Conservation (phyloP, 2,797 vertebrate genomes). For the Spatula clypeata region DNA sequence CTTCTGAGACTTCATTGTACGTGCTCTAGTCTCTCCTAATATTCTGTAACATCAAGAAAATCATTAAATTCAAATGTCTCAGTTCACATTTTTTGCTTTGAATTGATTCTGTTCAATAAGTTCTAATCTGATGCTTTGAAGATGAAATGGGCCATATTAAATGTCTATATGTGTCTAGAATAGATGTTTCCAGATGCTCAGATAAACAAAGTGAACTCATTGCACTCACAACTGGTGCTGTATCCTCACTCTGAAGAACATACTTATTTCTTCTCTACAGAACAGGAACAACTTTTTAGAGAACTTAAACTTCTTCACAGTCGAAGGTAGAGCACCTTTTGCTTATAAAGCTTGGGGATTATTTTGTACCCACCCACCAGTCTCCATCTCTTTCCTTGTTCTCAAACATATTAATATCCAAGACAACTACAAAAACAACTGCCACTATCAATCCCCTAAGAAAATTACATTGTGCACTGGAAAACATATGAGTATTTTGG, state of each 20-base stretch:
- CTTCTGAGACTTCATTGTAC: not conserved
- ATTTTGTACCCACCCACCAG: not conserved
- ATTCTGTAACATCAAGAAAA: not conserved
- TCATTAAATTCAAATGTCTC: not conserved
- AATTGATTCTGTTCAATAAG: conserved; percentile 35
- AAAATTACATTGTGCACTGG: not conserved
- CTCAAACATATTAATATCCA: accelerated
- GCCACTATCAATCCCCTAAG: not conserved
- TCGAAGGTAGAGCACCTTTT: not conserved
- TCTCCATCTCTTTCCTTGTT: accelerated
- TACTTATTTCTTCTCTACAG: not conserved
- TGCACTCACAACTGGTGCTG: not conserved
- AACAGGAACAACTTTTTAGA: not conserved
- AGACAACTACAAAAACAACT: not conserved
- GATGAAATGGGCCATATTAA: conserved; percentile 12
- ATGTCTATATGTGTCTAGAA: not conserved
- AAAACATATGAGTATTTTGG: accelerated
- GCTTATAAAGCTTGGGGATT: accelerated
- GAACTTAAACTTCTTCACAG: not conserved
- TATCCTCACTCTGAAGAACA: not conserved
- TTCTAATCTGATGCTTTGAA: not conserved
- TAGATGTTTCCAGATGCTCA: not conserved
- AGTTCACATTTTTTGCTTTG: not conserved
- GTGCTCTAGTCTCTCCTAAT: not conserved
- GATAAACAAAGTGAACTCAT: not conserved